These are phyloP conservation scores for Podiceps cristatus DNA, from an alignment of 2,113 vertebrate species.

Conservation along the genomic window DNA sequence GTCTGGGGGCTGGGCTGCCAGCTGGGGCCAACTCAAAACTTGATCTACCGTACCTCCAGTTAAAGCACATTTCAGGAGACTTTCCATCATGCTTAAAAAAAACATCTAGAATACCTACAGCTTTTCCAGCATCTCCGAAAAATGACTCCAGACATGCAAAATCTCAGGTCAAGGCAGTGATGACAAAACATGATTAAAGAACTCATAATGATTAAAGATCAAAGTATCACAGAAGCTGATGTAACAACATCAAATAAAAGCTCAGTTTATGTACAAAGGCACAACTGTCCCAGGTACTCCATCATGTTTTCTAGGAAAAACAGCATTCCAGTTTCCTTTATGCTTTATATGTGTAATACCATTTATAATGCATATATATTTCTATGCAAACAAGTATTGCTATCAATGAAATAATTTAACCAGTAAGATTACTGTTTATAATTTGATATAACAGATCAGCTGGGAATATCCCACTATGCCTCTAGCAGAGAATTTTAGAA, in stretches of 20 bases:
- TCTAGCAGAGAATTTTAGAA: neutral
- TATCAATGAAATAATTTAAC: slow-evolving; percentile 15
- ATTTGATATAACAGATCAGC: neutral
- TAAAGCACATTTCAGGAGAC: neutral
- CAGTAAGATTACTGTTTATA: neutral
- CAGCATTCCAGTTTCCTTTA: neutral
- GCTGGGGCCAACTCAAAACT: neutral
- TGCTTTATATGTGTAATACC: neutral
- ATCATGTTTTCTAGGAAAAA: neutral
- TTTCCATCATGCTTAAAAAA: neutral
- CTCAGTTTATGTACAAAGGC: neutral
- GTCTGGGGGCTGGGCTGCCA: neutral
- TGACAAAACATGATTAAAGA: neutral
- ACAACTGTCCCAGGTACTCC: neutral
- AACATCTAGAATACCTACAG: neutral
- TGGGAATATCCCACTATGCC: neutral
- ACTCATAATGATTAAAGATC: neutral
- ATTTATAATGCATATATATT: neutral
- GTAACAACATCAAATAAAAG: neutral
- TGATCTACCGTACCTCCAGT: neutral
- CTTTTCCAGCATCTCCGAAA: neutral
- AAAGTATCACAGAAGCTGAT: neutral
- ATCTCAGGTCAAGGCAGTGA: neutral
- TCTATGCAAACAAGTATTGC: neutral
- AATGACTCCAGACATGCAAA: neutral